Base-by-base conservation (phyloP, 2,888 invertebrate genomes). In the Dynastes tityus region DNA sequence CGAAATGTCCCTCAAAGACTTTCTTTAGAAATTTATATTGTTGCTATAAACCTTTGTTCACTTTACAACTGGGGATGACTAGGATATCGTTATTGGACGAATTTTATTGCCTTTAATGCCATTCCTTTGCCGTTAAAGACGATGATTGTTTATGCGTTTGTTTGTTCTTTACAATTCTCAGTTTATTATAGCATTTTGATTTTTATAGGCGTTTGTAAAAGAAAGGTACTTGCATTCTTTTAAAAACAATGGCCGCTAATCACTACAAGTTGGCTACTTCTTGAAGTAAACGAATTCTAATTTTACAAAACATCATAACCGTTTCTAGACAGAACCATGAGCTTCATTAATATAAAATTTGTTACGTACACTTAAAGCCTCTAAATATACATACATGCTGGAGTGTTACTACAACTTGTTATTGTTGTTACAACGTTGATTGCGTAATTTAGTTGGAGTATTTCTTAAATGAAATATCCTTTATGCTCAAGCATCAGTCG, bases 1-100 rank as follows among this genome's bases (percentile, higher is more conserved):
- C 70, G 37, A 58, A 74, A 68, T 78, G 40, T 55, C 22, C 68
- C 67, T 78, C 63, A 61, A 49, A 76, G 75, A 78, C 78, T 78
- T 78, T 78, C 75, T 78, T 68, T 49, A 32, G 75, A 45, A 55
- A 75, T 68, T 45, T 58, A 74, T 74, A 63, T 16, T 61, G 27
- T 74, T 37, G 74, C 37, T 49, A 22, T 78, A 78, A 75, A 78
- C 67, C 63, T 68, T 78, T 78, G 78, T 75, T 45, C 22, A 9
- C 53, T 78, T 78, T 75, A 67, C 58, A 75, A 40, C 65, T 45
- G 29, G 65, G 67, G 40, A 40, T 78, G 40, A 65, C 73, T 70
- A 29, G 49, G 40, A 65, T 73, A 40, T 74, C 27, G 27, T 27
- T 13, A 45, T 55, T 45, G 61, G 40, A 40, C 45, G 73, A 61